phyloP scores from a whole-genome alignment of 2,888 invertebrate genomes.

The Schrankia costaestrigalis region DNA sequence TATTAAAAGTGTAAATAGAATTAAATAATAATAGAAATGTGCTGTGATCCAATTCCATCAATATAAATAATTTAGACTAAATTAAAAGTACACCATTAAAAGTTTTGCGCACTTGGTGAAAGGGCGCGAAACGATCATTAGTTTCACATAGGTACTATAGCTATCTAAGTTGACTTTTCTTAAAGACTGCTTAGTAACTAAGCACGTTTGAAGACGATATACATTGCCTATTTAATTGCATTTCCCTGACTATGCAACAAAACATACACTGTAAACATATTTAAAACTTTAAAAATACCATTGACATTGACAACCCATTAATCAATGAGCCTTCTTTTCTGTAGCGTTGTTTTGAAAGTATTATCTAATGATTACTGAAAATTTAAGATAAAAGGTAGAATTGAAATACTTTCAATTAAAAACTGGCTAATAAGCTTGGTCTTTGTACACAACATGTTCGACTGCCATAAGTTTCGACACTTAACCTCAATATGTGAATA shows the following conservation, averaged over 20 bases:
- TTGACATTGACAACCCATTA: constrained; percentile 60
- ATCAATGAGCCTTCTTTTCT: constrained; percentile 50
- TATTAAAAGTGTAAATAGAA: constrained; percentile 40
- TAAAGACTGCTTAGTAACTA: constrained; percentile 2
- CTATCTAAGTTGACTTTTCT: constrained; percentile 33
- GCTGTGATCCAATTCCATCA: constrained; percentile 11
- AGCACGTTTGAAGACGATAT: not conserved
- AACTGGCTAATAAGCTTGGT: constrained; percentile 21
- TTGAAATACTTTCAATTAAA: too few species aligned
- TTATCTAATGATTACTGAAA: constrained; percentile 13
- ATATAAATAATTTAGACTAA: constrained; percentile 1
- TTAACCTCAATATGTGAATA: constrained; percentile 72
- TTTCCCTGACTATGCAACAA: not conserved
- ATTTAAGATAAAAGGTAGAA: too few species aligned
- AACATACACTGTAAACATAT: constrained; percentile 6
- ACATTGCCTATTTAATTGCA: not conserved
- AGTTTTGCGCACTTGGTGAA: constrained; percentile 51
- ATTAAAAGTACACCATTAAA: constrained; percentile 3
- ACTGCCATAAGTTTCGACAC: constrained; percentile 61
- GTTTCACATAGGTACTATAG: constrained; percentile 15
- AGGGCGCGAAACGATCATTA: constrained; percentile 77
- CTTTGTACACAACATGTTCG: constrained; percentile 40
- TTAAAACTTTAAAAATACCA: constrained; percentile 24
- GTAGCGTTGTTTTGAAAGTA: constrained; percentile 24
- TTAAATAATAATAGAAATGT: constrained; percentile 17